A percentile compares a stretch with the other conserved stretches of the same genome.
Evolutionary conservation across 1,140 invertebrate genomes (phyloP).

Genomic region (Drosophila trapezifrons): DNA sequence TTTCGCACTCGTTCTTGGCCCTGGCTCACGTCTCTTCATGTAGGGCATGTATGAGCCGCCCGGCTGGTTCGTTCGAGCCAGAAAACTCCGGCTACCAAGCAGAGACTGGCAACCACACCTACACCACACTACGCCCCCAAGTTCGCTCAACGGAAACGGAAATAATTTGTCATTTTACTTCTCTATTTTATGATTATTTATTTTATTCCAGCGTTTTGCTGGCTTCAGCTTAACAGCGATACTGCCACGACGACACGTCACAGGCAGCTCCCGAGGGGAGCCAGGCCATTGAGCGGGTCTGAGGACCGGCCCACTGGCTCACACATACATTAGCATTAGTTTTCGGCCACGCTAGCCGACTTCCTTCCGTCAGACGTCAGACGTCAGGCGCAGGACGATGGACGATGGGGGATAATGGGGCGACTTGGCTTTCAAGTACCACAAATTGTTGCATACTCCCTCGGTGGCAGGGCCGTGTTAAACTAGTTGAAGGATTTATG

Average conservation of each 20-base stretch:
- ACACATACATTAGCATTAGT: slow-evolving; percentile 60
- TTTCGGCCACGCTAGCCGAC: slow-evolving; percentile 50
- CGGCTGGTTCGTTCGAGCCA: background rate
- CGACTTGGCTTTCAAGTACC: slow-evolving; percentile 42
- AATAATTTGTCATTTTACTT: slow-evolving; percentile 72
- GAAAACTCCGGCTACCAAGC: background rate
- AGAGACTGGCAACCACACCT: background rate
- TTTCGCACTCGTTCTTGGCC: background rate
- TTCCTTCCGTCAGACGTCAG: slow-evolving; percentile 49
- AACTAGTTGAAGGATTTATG: too few species aligned
- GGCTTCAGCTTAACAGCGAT: slow-evolving; percentile 21
- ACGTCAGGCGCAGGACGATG: slow-evolving; percentile 1
- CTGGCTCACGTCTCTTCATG: background rate
- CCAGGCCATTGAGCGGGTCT: slow-evolving; percentile 1
- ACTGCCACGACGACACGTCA: background rate
- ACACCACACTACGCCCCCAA: slow-evolving; percentile 10
- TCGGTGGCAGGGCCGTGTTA: too few species aligned
- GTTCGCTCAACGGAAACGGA: slow-evolving; percentile 60
- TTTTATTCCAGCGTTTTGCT: slow-evolving; percentile 47
- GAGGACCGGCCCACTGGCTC: slow-evolving; percentile 21
- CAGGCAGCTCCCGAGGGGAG: background rate
- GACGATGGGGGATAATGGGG: background rate
- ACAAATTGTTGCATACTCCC: slow-evolving; percentile 54
- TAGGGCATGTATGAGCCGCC: background rate
- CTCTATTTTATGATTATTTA: slow-evolving; percentile 69